phyloP scores from a whole-genome alignment of 2,888 invertebrate species.

The Ceramica pisi region DNA sequence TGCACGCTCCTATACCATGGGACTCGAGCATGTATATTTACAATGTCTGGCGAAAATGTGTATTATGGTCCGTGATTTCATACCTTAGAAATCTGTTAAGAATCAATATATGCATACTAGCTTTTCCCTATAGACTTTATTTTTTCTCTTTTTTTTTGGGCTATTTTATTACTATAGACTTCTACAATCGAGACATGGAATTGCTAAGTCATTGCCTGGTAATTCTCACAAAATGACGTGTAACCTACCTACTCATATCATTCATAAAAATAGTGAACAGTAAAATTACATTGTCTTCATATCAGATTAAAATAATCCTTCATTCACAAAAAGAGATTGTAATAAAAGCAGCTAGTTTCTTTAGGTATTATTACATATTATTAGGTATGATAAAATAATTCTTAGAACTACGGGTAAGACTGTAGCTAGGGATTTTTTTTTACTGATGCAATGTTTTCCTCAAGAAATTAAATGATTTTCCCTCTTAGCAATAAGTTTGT shows the following conservation, averaged over 20 bases:
- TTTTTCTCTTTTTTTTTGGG: no score
- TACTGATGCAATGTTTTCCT: slow-evolving; percentile 39
- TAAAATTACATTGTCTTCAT: background rate
- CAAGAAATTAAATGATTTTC: background rate
- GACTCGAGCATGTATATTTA: no score
- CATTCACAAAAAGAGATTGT: slow-evolving; percentile 1
- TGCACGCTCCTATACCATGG: no score
- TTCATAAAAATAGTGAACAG: background rate
- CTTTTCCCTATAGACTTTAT: no score
- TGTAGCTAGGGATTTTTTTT: slow-evolving; percentile 4
- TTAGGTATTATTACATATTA: background rate
- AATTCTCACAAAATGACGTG: background rate
- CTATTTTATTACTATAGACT: no score
- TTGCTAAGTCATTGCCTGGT: background rate
- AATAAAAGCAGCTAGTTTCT: background rate
- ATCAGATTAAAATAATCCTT: slow-evolving; percentile 15
- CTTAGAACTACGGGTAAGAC: slow-evolving; percentile 8
- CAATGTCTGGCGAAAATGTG: no score
- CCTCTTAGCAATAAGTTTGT: background rate
- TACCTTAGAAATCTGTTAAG: no score
- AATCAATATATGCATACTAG: no score
- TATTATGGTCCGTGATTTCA: no score
- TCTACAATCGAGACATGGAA: background rate
- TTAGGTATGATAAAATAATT: slow-evolving; percentile 1
- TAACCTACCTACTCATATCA: background rate